phyloP scores from a whole-genome alignment of 2,797 vertebrate genomes.

The Leuciscus waleckii region DNA sequence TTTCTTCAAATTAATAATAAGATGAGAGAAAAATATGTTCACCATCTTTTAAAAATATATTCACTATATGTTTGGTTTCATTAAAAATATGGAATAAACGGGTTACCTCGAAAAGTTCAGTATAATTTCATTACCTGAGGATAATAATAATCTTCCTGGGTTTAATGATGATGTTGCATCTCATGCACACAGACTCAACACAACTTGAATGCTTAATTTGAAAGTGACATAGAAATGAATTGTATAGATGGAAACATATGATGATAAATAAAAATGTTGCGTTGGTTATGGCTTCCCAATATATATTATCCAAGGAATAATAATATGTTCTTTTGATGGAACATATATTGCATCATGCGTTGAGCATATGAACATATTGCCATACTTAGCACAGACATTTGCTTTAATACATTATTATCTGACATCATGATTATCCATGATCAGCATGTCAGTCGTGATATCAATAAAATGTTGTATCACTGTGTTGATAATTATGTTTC shows the following conservation, averaged over 20 bases:
- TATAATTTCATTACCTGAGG: not conserved
- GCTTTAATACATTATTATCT: not conserved
- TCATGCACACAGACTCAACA: not conserved
- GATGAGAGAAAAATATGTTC: too few relatives aligned
- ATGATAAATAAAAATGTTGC: not conserved
- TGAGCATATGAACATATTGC: not conserved
- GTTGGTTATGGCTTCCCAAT: not conserved
- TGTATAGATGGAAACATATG: not conserved
- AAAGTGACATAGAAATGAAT: not conserved
- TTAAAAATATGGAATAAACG: not conserved
- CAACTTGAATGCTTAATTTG: not conserved
- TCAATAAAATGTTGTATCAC: not conserved
- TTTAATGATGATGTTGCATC: not conserved
- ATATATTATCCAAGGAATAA: not conserved
- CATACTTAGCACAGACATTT: not conserved
- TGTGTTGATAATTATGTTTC: not conserved
- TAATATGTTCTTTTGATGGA: not conserved
- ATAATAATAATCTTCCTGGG: not conserved
- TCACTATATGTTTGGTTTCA: not conserved
- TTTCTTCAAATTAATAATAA: not conserved
- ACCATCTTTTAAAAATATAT: not conserved
- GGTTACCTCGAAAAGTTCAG: too few relatives aligned
- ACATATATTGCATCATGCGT: not conserved
- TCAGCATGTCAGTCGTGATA: not conserved
- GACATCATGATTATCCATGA: too few relatives aligned